Evolutionary conservation across 2,888 invertebrate genomes (phyloP).

Genomic region (Dryomyza anilis): DNA sequence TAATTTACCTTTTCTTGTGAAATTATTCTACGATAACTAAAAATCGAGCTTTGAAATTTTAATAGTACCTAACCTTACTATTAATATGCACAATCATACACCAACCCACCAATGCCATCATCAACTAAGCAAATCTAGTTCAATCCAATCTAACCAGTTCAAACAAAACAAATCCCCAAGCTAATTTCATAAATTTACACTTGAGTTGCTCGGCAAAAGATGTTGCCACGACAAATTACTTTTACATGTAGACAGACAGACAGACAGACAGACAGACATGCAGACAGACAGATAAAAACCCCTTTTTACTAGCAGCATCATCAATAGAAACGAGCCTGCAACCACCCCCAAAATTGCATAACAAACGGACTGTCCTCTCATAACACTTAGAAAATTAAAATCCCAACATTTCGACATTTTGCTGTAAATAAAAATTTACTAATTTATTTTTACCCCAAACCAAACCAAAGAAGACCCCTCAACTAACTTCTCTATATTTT

Average conservation of each 20-base stretch:
- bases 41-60: too few relatives aligned
- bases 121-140: too few relatives aligned
- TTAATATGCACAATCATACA: too few relatives aligned
- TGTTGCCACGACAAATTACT: slow-evolving; percentile 2
- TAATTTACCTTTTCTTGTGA: too few relatives aligned
- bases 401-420: neutral
- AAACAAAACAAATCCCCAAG: slow-evolving; percentile 45
- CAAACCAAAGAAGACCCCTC: neutral
- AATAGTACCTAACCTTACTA: too few relatives aligned
- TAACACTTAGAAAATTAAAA: neutral
- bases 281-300: neutral
- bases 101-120: too few relatives aligned
- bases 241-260: neutral
- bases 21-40: too few relatives aligned
- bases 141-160: too few relatives aligned
- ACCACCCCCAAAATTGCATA: neutral
- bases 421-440: slow-evolving; percentile 6
- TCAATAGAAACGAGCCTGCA: neutral
- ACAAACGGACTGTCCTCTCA: neutral
- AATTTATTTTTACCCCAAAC: slow-evolving; percentile 15
- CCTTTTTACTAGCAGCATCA: neutral
- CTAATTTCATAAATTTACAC: slow-evolving; percentile 52
- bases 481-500: neutral
- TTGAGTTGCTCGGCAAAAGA: slow-evolving; percentile 40
- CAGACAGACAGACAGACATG: neutral